Evolutionary conservation across 92 coral and sea anemone genomes (phyloP), one percentile per base, ranked within the genome.

Genomic region (Zoanthus sociatus): DNA sequence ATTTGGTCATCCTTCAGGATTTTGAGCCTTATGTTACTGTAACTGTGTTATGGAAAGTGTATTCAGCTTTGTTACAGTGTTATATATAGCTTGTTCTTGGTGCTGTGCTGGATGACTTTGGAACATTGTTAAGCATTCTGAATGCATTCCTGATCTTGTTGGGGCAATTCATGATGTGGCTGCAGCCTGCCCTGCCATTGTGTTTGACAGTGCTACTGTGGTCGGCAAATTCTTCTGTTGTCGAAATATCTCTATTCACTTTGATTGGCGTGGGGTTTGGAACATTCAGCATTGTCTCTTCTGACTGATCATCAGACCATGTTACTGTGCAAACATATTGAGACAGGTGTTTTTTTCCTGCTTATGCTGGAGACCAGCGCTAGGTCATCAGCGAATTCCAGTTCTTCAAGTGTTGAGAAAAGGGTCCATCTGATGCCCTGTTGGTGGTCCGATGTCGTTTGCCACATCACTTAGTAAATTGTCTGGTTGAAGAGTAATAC

Each of bases 111-210:
- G 32, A 46, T 6, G 69, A 83, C 37, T 33, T 68, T 78, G 68
- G 26, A 0, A 83, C 78, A 44, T 46, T 83, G 78, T 83, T 83
- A 0, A 47, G 15, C 87, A 83, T 48, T 69, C 64, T 83, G 68
- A 83, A 83, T 10, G 78, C 46, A 32, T 44, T 83, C 58, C 78
- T 70, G 47, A 78, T 64, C 63, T 83, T 69, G 68, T 26, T 69
- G 8, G 70, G 87, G 44, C 78, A 20, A 75, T 45, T 70, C 21
- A 18, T 6, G 63, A 83, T 17, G 63, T 69, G 20, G 42, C 17
- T 83, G 47, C n/a, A n/a, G n/a, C 78, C 87, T 47, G 87, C 47
- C 47, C 87, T 46, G 4, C 87, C 87, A 44, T 83, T 78, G 70
- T 50, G 44, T 18, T 78, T 83, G 7, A 42, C 87, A 42, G 77